Percentiles rank a stretch among this genome's conserved stretches.
These are phyloP conservation scores for Takifugu rubripes DNA, from an alignment of 2,797 vertebrate species.

Conservation along the genomic window DNA sequence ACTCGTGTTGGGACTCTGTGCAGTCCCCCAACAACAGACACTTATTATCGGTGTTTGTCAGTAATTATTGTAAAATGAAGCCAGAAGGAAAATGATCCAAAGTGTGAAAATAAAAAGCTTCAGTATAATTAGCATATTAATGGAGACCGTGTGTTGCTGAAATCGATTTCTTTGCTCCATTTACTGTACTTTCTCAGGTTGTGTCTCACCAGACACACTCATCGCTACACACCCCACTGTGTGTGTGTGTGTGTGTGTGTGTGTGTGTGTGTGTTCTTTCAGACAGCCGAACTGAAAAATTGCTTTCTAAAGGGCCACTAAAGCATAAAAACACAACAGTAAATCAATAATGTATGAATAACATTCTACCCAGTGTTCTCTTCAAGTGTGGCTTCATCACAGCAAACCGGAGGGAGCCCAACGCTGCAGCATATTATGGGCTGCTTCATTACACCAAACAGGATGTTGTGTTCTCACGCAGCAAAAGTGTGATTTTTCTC, in stretches of 20 bases:
- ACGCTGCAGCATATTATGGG: background rate
- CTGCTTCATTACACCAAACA: background rate
- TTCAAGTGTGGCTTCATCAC: constrained; percentile 14
- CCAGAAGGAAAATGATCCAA: no score
- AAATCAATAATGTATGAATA: constrained; percentile 47
- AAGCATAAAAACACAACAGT: constrained; percentile 15
- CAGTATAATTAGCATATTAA: background rate
- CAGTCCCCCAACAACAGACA: no score
- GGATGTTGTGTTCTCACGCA: background rate
- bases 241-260: no score
- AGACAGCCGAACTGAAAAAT: constrained; percentile 11
- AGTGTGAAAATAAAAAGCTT: no score
- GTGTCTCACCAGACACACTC: constrained; percentile 13
- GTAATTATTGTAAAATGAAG: no score
- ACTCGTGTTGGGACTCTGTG: no score
- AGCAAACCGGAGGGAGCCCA: constrained; percentile 5
- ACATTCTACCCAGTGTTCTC: constrained; percentile 15
- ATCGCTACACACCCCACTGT: constrained; percentile 2
- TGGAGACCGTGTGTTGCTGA: background rate
- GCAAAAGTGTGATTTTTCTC: no score
- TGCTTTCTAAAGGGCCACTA: constrained; percentile 13
- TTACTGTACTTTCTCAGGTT: background rate
- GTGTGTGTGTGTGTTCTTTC: constrained; percentile 6
- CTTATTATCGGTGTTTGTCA: no score
- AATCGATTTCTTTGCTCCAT: background rate